These are phyloP conservation scores for Apamea sordens DNA, from an alignment of 2,888 invertebrate genomes.

Conservation along the genomic window DNA sequence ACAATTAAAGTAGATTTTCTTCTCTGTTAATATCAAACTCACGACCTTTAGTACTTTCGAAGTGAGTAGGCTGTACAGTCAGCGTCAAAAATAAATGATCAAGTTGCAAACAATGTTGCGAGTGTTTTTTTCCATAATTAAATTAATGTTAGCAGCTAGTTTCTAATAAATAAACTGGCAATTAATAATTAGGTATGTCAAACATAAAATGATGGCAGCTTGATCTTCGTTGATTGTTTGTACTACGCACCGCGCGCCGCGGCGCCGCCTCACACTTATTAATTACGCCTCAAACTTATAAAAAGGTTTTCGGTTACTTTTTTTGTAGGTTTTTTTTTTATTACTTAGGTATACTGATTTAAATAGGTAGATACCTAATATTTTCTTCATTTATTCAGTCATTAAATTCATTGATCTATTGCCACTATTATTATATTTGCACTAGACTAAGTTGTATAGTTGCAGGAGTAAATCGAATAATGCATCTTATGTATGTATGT, in stretches of 20 bases:
- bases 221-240: neutral
- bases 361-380: neutral
- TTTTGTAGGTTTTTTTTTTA: neutral
- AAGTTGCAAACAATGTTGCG: neutral
- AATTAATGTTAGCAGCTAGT: neutral
- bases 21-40: conserved; percentile 46
- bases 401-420: neutral
- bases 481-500: neutral
- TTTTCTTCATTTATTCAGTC: neutral
- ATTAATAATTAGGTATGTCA: neutral
- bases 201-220: neutral
- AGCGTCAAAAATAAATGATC: conserved; percentile 4
- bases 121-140: neutral
- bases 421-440: neutral
- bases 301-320: neutral
- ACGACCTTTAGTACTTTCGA: conserved; percentile 45
- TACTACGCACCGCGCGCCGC: no score
- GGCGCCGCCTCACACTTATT: neutral
- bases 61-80: conserved; percentile 8
- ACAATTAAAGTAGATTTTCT: conserved; percentile 52
- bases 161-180: neutral
- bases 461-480: neutral
- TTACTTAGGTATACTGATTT: neutral
- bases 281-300: neutral
- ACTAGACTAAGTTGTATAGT: neutral